Evolutionary conservation across 2,113 vertebrate species (phyloP).

Genomic region (Speoplatyrhinus poulsoni): DNA sequence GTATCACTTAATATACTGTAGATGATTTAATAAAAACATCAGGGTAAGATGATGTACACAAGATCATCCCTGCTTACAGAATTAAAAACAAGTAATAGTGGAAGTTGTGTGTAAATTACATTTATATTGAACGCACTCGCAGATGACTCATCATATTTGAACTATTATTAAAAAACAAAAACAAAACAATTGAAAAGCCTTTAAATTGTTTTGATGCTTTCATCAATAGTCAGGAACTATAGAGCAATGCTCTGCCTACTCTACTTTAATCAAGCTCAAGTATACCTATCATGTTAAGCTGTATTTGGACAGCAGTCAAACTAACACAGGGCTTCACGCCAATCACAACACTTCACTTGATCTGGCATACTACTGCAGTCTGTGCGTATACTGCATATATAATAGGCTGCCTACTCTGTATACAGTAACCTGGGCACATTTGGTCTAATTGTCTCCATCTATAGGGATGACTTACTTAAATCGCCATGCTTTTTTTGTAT

Average conservation of each 20-base stretch:
- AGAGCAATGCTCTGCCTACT: constrained; percentile 33
- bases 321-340: constrained; percentile 27
- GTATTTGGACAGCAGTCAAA: constrained; percentile 58
- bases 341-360: constrained; percentile 32
- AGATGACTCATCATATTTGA: constrained; percentile 55
- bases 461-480: constrained; percentile 31
- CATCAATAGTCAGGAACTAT: constrained; percentile 24
- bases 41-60: background rate
- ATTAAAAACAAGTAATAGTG: background rate
- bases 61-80: constrained; percentile 15
- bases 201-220: constrained; percentile 27
- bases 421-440: background rate
- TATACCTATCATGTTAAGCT: constrained; percentile 24
- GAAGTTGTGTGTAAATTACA: constrained; percentile 22
- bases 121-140: constrained; percentile 3
- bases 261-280: constrained; percentile 50
- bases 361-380: constrained; percentile 22
- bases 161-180: constrained; percentile 14
- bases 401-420: background rate
- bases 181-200: constrained; percentile 11
- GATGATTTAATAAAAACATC: background rate
- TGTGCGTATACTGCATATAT: background rate
- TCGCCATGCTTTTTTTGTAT: background rate
- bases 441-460: constrained; percentile 54
- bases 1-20: background rate